Percentiles rank a stretch among this genome's conserved stretches.
Evolutionary conservation across 30 jellyfish, hydroid and myxozoan genomes (phyloP).

Genomic region (Catostylus mosaicus): DNA sequence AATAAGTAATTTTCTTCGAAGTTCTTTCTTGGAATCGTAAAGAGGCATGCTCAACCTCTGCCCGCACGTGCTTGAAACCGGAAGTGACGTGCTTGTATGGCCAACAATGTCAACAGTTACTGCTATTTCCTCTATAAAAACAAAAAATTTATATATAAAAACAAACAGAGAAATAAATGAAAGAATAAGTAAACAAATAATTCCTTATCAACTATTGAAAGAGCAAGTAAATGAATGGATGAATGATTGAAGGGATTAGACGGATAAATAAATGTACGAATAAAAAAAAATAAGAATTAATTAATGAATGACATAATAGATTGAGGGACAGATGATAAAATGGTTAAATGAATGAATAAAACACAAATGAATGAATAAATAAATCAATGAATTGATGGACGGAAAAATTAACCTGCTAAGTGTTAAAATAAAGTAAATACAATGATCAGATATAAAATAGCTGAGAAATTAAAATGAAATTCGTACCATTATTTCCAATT

Average conservation of each 20-base stretch:
- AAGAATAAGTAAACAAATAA: not conserved
- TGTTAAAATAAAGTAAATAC: not conserved
- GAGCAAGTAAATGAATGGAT: constrained; percentile 3
- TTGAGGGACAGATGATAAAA: not conserved
- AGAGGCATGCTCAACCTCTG: constrained; percentile 91
- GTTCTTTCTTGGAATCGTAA: constrained; percentile 74
- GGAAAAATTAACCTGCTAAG: not conserved
- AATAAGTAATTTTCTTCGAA: constrained; percentile 76
- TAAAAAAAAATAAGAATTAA: not conserved
- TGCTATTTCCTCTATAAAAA: constrained; percentile 75
- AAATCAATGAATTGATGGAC: not conserved
- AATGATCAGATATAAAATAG: not conserved
- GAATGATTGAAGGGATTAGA: not conserved
- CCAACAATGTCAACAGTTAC: constrained; percentile 79
- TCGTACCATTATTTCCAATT: constrained; percentile 85
- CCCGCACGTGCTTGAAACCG: constrained; percentile 95
- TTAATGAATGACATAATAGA: not conserved
- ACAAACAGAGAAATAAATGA: not conserved
- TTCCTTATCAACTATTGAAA: not conserved
- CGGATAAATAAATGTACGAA: not conserved
- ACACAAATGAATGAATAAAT: not conserved
- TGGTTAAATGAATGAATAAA: not conserved
- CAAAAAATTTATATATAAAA: not conserved
- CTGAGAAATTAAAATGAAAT: no score
- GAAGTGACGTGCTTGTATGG: constrained; percentile 67